Base-by-base conservation (phyloP, 2,888 invertebrate genomes). In the Sphaerolaimus hirsutus region DNA sequence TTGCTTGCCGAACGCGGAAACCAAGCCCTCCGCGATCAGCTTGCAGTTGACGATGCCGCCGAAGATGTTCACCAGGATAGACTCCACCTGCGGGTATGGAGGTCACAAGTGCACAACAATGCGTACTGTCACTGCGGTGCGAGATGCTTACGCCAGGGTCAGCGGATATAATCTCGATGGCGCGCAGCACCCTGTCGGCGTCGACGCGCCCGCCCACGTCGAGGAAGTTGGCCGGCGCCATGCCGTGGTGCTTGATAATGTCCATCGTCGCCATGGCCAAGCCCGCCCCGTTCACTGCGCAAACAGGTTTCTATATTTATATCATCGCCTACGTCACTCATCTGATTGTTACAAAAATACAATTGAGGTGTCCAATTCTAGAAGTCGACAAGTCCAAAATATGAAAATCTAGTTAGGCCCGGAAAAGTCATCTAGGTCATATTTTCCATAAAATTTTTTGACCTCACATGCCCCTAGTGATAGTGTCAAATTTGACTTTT, bases 211-310 rank as follows among this genome's bases (percentile, higher is more conserved):
- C 97, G 24, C 97, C 97, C 43, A 89, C 81, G 64, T 99, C 97
- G 44, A 99, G 71, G 69, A 99, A 99, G 68, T 99, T 99, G 1
- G 97, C 97, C 14, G 97, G 93, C 55, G 75, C 77, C 19, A 97
- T 97, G 25, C 93, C 93, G 66, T 89, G 79, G 41, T 93, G 69
- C 63, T 83, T 84, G 51, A 99, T 91, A 36, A 99, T 87, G 64
- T 99, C 97, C 93, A 99, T 91, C 17, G 97, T 99, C 1, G 93
- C 97, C 97, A 99, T 97, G 7, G 97, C 97, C 44, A 99, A 71
- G 1, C 97, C 97, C 54, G 97, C 97, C 24, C 97, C 97, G 71
- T 99, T 99, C 1, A 99, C 97, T 76, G 76, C 41, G 56, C 48
- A n/a, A n/a, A n/a, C n/a, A n/a, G n/a, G n/a, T n/a, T n/a, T n/a